phyloP scores from a whole-genome alignment of 2,797 vertebrate species.

The Naso thynnoides region DNA sequence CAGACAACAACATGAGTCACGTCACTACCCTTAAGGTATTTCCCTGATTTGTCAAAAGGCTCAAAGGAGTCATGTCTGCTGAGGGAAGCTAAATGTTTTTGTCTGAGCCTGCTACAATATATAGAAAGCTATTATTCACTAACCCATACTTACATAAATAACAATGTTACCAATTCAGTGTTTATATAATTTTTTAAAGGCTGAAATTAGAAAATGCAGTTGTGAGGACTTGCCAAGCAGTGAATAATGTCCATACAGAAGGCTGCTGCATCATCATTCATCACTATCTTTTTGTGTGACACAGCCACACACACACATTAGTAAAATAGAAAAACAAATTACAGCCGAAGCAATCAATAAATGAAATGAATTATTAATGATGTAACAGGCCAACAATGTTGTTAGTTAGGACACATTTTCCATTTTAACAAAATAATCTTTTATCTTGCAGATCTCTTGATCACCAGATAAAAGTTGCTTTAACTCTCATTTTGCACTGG shows the following conservation, averaged over 20 bases:
- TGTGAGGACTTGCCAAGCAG: background rate
- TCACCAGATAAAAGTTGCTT: background rate
- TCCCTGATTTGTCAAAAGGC: conserved; percentile 56
- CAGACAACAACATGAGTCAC: conserved; percentile 58
- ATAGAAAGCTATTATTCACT: conserved; percentile 15
- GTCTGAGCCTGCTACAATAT: conserved; percentile 40
- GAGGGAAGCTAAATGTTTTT: conserved; percentile 27
- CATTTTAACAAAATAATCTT: background rate
- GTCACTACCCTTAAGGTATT: conserved; percentile 65
- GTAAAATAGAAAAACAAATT: background rate
- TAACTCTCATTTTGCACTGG: background rate
- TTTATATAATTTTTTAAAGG: background rate
- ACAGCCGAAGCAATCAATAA: conserved; percentile 1
- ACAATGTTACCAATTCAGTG: background rate
- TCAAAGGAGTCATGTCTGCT: conserved; percentile 35
- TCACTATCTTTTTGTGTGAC: background rate
- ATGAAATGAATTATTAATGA: conserved; percentile 20
- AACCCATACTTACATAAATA: background rate
- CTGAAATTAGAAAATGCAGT: background rate
- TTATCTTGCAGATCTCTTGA: background rate
- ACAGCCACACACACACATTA: background rate
- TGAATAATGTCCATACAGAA: background rate
- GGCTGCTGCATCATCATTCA: background rate
- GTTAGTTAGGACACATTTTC: background rate
- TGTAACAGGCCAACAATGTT: conserved; percentile 8